phyloP scores from a whole-genome alignment of 2,113 vertebrate genomes.

The Castor canadensis region DNA sequence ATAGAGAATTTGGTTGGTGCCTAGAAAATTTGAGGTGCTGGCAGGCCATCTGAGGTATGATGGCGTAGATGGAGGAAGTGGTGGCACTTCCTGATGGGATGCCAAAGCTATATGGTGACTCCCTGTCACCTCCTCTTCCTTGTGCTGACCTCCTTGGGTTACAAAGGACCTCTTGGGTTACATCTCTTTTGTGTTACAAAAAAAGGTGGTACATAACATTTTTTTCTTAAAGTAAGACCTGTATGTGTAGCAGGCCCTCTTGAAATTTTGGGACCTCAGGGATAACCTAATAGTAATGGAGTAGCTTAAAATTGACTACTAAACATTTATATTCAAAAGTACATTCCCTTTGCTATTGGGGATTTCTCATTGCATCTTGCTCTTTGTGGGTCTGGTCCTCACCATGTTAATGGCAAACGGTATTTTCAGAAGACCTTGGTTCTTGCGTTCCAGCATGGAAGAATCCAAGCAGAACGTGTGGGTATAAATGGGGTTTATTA shows the following conservation, averaged over 20 bases:
- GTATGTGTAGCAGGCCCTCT: neutral
- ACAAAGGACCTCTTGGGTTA: too few species aligned
- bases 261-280: neutral
- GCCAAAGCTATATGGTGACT: fast-evolving
- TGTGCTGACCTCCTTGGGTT: neutral
- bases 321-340: too few species aligned
- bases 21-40: neutral
- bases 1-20: neutral
- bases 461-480: too few species aligned
- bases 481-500: too few species aligned
- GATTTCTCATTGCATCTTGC: neutral
- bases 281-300: neutral
- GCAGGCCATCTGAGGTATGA: fast-evolving
- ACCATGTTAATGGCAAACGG: too few species aligned
- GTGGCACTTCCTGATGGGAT: neutral
- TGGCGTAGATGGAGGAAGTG: neutral
- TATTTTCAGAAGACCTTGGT: too few species aligned
- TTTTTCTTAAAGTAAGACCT: neutral
- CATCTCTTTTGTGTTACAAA: too few species aligned
- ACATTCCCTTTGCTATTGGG: neutral
- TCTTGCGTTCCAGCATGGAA: too few species aligned
- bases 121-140: fast-evolving
- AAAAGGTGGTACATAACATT: neutral
- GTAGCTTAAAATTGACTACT: too few species aligned
- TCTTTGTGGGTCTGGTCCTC: neutral